phyloP scores from a whole-genome alignment of 2,797 vertebrate species.

The Phoeniculus purpureus region DNA sequence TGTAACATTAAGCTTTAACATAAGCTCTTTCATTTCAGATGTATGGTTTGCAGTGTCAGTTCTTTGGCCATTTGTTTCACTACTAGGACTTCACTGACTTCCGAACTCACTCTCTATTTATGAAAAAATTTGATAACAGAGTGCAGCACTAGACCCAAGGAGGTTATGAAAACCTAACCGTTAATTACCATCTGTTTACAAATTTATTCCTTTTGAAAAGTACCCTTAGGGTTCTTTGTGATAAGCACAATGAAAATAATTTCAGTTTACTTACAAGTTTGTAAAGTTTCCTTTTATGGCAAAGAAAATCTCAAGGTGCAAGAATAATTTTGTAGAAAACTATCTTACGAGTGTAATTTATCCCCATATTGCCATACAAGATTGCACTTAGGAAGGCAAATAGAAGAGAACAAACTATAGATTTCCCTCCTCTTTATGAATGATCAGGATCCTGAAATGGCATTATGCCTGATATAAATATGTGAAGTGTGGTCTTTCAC shows the following conservation, averaged over 20 bases:
- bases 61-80: background rate
- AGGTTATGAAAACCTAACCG: background rate
- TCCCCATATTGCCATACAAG: constrained; percentile 1
- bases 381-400: constrained; percentile 35
- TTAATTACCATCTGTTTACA: background rate
- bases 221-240: background rate
- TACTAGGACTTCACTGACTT: background rate
- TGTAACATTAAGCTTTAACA: background rate
- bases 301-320: background rate
- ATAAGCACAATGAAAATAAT: constrained; percentile 10
- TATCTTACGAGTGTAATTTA: constrained; percentile 44
- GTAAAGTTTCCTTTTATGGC: background rate
- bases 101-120: background rate
- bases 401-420: constrained; percentile 6
- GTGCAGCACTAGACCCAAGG: background rate
- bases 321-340: background rate
- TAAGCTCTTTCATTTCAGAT: background rate
- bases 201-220: constrained; percentile 7
- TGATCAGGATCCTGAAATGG: background rate
- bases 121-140: background rate
- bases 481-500: background rate
- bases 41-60: background rate
- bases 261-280: background rate
- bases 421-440: constrained; percentile 7
- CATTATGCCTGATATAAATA: background rate